A percentile compares a stretch with the other conserved stretches of the same genome.
These are phyloP conservation scores for Spisula subtruncata DNA, from an alignment of 2,888 invertebrate genomes.

Conservation along the genomic window DNA sequence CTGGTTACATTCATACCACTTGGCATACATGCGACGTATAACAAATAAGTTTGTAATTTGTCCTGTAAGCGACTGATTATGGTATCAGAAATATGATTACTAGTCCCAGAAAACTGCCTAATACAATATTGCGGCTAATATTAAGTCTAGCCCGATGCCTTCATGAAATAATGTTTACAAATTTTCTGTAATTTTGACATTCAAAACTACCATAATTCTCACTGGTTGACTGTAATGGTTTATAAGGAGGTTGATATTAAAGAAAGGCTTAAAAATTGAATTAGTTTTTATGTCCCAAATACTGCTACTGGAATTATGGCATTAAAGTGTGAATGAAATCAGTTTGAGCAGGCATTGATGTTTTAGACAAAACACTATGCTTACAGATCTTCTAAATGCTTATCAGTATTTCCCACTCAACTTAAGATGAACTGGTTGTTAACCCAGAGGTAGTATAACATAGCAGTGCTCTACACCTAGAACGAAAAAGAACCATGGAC, in stretches of 20 bases:
- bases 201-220: constrained; percentile 9
- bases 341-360: no score
- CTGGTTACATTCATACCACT: neutral
- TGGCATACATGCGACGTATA: neutral
- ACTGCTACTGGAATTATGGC: no score
- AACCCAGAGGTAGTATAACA: no score
- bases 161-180: neutral
- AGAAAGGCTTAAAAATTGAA: constrained; percentile 11
- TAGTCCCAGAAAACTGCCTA: neutral
- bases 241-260: neutral
- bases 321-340: no score
- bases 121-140: constrained; percentile 6
- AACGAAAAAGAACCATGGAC: no score
- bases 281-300: neutral
- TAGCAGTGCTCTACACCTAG: no score
- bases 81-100: neutral
- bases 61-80: neutral
- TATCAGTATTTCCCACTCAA: no score
- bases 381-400: no score
- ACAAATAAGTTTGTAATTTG: neutral
- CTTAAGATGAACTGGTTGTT: no score
- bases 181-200: neutral
- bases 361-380: no score
- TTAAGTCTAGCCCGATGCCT: neutral
- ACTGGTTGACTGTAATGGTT: neutral